A percentile compares a stretch with the other conserved stretches of the same genome.
phyloP scores from a whole-genome alignment of 2,797 vertebrate genomes.

The Masticophis lateralis region DNA sequence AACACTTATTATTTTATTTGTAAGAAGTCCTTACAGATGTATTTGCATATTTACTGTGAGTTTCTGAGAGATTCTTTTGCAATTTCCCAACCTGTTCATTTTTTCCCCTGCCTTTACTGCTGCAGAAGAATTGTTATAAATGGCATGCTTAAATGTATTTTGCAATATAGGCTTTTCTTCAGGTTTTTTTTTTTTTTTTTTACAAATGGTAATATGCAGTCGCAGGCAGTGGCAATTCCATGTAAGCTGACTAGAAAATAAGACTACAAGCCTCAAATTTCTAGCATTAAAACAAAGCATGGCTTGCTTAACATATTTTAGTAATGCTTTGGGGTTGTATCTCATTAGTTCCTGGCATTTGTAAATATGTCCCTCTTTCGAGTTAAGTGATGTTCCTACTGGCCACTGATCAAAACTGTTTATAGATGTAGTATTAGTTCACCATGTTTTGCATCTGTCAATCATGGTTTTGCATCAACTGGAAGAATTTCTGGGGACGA shows the following conservation, averaged over 20 bases:
- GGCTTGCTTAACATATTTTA: background rate
- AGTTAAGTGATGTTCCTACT: background rate
- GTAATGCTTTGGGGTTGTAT: background rate
- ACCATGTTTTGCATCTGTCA: background rate
- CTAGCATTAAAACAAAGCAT: background rate
- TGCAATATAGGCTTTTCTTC: background rate
- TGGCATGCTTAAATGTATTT: background rate
- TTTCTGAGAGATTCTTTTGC: background rate
- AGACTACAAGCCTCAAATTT: background rate
- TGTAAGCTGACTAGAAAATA: background rate
- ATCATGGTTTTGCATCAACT: background rate
- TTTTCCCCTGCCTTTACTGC: background rate
- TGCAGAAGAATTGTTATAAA: background rate
- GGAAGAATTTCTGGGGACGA: background rate
- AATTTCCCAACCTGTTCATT: background rate
- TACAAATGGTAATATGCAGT: background rate
- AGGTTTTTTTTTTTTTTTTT: background rate
- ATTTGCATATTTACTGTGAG: background rate
- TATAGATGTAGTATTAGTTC: background rate
- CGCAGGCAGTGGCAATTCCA: background rate
- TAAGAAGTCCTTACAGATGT: background rate
- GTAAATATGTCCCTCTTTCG: background rate
- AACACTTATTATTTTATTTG: background rate
- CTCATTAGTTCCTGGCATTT: background rate
- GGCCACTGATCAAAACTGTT: background rate